Conservation (phyloP, 2,888 invertebrate species). For the Thera britannica region DNA sequence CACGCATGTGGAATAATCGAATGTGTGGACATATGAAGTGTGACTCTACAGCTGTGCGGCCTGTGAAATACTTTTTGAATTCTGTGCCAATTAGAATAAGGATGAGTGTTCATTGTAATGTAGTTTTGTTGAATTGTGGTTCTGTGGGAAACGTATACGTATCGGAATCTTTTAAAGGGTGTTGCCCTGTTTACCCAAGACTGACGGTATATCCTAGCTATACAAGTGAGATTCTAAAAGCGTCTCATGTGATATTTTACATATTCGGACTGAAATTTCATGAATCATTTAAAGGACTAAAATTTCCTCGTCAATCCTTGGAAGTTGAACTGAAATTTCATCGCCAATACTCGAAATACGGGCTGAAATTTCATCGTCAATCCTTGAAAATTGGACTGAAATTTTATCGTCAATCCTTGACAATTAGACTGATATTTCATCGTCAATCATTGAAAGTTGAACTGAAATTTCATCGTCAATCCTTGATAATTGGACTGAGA, state of each 20-base stretch:
- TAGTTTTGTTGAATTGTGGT: conserved; percentile 18
- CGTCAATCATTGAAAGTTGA: not conserved
- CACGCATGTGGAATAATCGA: not conserved
- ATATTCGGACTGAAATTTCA: conserved; percentile 26
- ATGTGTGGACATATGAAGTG: conserved; percentile 9
- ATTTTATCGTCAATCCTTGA: conserved; percentile 7
- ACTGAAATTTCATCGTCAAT: conserved; percentile 16
- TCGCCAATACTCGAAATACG: not conserved
- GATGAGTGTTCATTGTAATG: conserved; percentile 33
- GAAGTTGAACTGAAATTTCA: conserved; percentile 14
- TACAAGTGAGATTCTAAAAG: conserved; percentile 38
- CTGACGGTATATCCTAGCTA: conserved; percentile 67
- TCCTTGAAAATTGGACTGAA: conserved; percentile 5
- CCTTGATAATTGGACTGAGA: not conserved
- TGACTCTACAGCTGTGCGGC: conserved; percentile 24
- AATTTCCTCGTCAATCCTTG: conserved; percentile 9
- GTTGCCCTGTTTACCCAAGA: conserved; percentile 50
- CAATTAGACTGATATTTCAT: conserved; percentile 9
- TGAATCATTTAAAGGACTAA: conserved; percentile 14
- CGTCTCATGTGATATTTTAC: conserved; percentile 36
- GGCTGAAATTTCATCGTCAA: conserved; percentile 16
- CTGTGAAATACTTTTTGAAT: conserved; percentile 33
- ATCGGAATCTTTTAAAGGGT: conserved; percentile 29
- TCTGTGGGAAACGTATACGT: conserved; percentile 27
- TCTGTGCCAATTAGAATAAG: conserved; percentile 39